Base-by-base conservation (phyloP, 2,888 invertebrate species). In the Adelphocoris suturalis region DNA sequence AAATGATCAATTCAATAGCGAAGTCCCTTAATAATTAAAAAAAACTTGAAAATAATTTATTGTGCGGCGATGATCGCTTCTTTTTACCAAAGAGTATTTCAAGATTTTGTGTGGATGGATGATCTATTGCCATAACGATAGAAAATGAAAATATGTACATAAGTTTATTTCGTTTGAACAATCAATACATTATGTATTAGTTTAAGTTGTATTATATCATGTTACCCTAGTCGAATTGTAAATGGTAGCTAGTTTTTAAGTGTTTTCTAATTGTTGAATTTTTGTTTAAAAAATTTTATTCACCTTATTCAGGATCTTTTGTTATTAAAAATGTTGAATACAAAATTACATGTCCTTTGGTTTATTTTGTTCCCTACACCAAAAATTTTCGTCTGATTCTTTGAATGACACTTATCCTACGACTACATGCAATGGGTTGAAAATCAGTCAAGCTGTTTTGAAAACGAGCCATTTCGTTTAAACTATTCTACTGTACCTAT, bases 171-270 rank as follows among this genome's bases (percentile, higher is more conserved):
- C 37, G 37, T 78, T 75, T 75, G 28, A 75, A 75, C 23, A 75
- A 75, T 19, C 37, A 75, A 19, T 19, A 75, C 75, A 19, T 75
- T n/a, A 37, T 37, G 37, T 19, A 4, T 19, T 27, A 27, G 28
- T 46, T 5, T 78, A 78, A 78, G 47, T 47, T 19, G 37, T 37
- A 37, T n/a, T n/a, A n/a, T 19, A 78, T 78, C 7, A 78, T 37
- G 78, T 46, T 78, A 78, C 46, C 78, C 78, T 78, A 78, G 78
- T 78, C 78, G 78, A 78, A 11, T 68, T 78, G 78, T 78, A 78
- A 78, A 78, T 78, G 37, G n/a, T 68, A 23, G 68, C 23, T 68
- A 19, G 9, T 9, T 61, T 4, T 19, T 61, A 61, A 16, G 68
- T 68, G 68, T 68, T 68, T 23, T 23, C 23, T 23, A 68, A 68